Evolutionary conservation across 2,113 vertebrate genomes (phyloP), one percentile per base, ranked within the genome.

Genomic region (Helogale parvula): DNA sequence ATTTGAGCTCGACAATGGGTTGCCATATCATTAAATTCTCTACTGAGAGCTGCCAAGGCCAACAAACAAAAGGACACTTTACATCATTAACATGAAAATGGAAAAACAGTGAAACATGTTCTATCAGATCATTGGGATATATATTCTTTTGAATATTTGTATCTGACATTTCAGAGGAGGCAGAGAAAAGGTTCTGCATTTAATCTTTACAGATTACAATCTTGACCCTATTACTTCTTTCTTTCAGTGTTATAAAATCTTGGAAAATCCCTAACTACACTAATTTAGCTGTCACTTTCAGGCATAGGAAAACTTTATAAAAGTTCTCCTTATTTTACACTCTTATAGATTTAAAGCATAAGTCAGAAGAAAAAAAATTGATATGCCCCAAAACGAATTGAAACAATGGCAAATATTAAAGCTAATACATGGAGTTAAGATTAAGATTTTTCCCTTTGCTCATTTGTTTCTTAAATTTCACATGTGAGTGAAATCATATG

Each of bases 361-460:
- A 92, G 83, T 38, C 45, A 96, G 23, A 65, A 88, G 33, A 5
- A 47, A 72, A 38, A 93, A 80, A 31, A n/a, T 3, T 25, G 15
- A 29, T 54, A 50, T 33, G 4, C 68, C 45, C 10, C 57, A 76
- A 66, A 88, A 82, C 29, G 25, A 74, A 82, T 16, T 94, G 29
- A 92, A 97, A 60, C 41, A 96, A 41, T 77, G 16, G 7, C 10
- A 90, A 77, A 80, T 31, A 77, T 77, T 93, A 95, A 50, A 96
- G 47, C 25, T 38, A 57, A 45, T 5, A 90, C 31, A 6, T 23
- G 3, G 21, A 88, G 41, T 77, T 77, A 77, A 45, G 14, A 76
- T 76, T 29, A 68, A 74, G 72, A 74, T 77, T 74, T 77, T 77
- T 77, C 41, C 27, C 27, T 47, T 77, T 77, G 41, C 41, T 77